Evolutionary conservation across 2,797 vertebrate genomes (phyloP), one percentile per base, ranked within the genome.

Genomic region (Glossophaga mutica): DNA sequence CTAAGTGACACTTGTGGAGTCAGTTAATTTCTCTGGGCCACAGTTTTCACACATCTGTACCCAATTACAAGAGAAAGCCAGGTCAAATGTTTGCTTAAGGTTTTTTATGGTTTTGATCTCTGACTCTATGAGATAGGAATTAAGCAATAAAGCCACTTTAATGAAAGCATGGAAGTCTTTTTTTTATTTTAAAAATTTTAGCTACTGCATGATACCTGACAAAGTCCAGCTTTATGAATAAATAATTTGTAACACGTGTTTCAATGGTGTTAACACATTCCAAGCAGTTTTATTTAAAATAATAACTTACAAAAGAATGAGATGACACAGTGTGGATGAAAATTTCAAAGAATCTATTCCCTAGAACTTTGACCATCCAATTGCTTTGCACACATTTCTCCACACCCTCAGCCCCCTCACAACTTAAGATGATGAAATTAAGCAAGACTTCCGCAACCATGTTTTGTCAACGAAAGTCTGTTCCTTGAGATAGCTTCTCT

Each of bases 21-120:
- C 50, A 91, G n/a, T 55, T 93, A 87, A 77, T 52, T 94, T 88
- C 9, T 39, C 37, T 68, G 29, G 62, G 22, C 15, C 34, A 37
- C 6, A 42, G 46, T 67, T 48, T 84, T 34, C 57, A 34, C 14
- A 78, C 6, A 87, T 42, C 14, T 91, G 19, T 62, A 87, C 0
- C 4, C 22, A 79, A 39, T 89, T 83, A 95, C 3, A 92, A 65
- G n/a, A 95, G 22, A 96, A 86, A 86, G 32, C 11, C n/a, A 87
- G 52, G 18, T 1, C 67, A 81, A 91, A 82, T 37, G 26, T 94
- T 95, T 70, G 48, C 52, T 87, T 9, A 89, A 71, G 16, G 87
- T 32, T 37, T 29, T 81, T 44, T 83, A 21, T 29, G 44, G 2
- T 67, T 95, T 90, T 94, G 32, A 44, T 37, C 11, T 55, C 79